Base-by-base conservation (phyloP, 2,888 invertebrate species). In the Trichogramma evanescens region DNA sequence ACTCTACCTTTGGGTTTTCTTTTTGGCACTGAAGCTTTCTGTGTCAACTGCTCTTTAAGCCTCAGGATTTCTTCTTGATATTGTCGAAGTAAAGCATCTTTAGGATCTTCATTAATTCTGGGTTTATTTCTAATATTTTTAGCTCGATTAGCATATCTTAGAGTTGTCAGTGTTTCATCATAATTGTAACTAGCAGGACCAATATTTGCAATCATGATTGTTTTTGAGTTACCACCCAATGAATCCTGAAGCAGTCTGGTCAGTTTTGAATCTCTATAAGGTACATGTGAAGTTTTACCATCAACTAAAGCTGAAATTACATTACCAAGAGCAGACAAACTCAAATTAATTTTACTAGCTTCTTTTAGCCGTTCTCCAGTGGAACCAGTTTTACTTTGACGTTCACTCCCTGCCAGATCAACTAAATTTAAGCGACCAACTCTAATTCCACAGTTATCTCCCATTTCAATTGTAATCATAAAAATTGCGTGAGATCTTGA, bases 71-170 rank as follows among this genome's bases (percentile, higher is more conserved):
- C 95, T 66, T 92, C 90, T 77, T 98, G 97, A 79, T 96, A 95
- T 76, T 97, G 93, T 72, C 96, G 84, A 58, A 96, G 81, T 74
- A 98, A 86, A 38, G 98, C 97, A 79, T 99, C 98, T 79, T 99
- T 98, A 45, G 98, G 97, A 83, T 99, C 98, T 79, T 99, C 98
- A 80, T 99, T 99, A 74, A 98, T 93, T 68, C 93, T 89, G 26
- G 99, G 98, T 79, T 95, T 93, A 81, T 99, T 99, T 83, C 97
- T 96, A 71, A 99, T 99, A 68, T 95, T 95, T 82, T 99, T 99
- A 9, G 99, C 99, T 51, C 98, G 83, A 76, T 93, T 95, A 3
- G 98, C 95, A 80, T 99, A 97, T 45, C 96, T 84, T 65, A 98
- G 81, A n/a, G 98, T 98, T 43, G 95, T 95, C 69, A 97, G 81